phyloP scores from a whole-genome alignment of 1,140 invertebrate genomes.

The Andricus grossulariae region DNA sequence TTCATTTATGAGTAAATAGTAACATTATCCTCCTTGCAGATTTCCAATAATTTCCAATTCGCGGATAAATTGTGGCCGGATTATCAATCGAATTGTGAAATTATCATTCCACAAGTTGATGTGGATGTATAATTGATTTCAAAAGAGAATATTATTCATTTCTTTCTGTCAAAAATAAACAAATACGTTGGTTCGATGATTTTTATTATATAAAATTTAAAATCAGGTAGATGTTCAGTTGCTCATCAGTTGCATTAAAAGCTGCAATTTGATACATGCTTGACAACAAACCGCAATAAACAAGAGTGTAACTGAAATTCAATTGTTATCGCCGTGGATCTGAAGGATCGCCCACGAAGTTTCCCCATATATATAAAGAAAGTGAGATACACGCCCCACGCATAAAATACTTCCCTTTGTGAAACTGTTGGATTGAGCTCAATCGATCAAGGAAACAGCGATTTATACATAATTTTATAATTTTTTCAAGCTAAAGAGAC shows the following conservation, averaged over 20 bases:
- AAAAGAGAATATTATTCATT: too few species aligned
- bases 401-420: background rate
- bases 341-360: conserved; percentile 22
- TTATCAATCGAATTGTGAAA: conserved; percentile 26
- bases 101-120: background rate
- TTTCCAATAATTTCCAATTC: conserved; percentile 22
- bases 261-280: too few species aligned
- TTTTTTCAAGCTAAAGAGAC: conserved; percentile 34
- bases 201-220: too few species aligned
- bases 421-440: background rate
- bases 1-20: background rate
- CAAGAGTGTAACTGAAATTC: conserved; percentile 1
- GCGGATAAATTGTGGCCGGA: background rate
- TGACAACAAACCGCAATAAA: background rate
- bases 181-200: too few species aligned
- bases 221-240: too few species aligned
- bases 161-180: too few species aligned
- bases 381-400: background rate
- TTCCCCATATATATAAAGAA: conserved; percentile 22
- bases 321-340: conserved; percentile 31
- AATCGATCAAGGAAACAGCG: conserved; percentile 15
- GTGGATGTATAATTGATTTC: too few species aligned
- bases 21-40: background rate
- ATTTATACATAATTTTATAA: conserved; percentile 45
- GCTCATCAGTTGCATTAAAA: too few species aligned